A percentile compares a stretch with the other conserved stretches of the same genome.
Conservation (phyloP, 2,113 vertebrate species). For the Oryzias curvinotus region DNA sequence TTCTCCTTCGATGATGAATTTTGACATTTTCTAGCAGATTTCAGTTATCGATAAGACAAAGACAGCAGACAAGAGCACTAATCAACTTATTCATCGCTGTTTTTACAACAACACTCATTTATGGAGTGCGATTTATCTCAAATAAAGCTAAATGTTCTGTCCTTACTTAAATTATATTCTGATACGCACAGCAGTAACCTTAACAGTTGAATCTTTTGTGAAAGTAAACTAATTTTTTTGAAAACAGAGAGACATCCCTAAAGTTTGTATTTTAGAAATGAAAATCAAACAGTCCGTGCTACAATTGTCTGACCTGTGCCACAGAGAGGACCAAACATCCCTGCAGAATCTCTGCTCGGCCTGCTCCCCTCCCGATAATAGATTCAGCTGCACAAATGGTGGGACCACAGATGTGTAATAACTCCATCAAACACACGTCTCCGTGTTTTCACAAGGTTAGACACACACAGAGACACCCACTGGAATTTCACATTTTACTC, state of each 20-base stretch:
- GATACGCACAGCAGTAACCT: slow-evolving; percentile 57
- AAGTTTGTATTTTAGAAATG: slow-evolving; percentile 79
- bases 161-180: slow-evolving; percentile 50
- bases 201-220: slow-evolving; percentile 57
- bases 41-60: no score
- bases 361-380: slow-evolving; percentile 58
- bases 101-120: no score
- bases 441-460: slow-evolving; percentile 78
- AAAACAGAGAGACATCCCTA: slow-evolving; percentile 65
- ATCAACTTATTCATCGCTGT: no score
- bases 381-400: slow-evolving; percentile 73
- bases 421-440: slow-evolving; percentile 78
- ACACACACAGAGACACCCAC: slow-evolving; percentile 73
- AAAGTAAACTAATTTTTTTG: slow-evolving; percentile 63
- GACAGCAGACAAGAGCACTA: no score
- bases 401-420: slow-evolving; percentile 68
- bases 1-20: no score
- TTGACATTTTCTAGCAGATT: no score
- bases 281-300: slow-evolving; percentile 76
- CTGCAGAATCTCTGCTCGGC: slow-evolving; percentile 56
- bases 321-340: slow-evolving; percentile 68
- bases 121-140: no score
- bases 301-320: slow-evolving; percentile 73
- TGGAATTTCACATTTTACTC: slow-evolving; percentile 74
- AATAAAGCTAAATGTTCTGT: slow-evolving; percentile 25